Conservation (phyloP, 2,888 invertebrate genomes). For the Muscina levida region DNA sequence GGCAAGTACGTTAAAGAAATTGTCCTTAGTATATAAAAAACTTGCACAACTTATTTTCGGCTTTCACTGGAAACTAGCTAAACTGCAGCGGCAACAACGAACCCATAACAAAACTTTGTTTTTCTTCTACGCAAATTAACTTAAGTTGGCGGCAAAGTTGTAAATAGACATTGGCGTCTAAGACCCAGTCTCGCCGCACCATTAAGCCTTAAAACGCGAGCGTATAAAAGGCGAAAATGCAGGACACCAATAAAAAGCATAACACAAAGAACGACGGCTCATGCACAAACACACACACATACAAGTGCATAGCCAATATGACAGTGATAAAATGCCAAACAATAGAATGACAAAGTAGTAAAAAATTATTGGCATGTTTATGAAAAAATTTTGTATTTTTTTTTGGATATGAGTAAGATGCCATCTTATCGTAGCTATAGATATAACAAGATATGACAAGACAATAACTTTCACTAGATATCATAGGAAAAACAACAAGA, state of each 20-base stretch:
- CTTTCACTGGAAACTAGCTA: no score
- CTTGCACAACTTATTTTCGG: no score
- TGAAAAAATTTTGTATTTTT: slow-evolving; percentile 47
- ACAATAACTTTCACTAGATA: slow-evolving; percentile 58
- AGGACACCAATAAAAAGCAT: neutral
- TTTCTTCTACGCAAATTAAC: slow-evolving; percentile 54
- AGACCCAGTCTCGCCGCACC: slow-evolving; percentile 60
- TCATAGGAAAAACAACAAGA: slow-evolving; percentile 5
- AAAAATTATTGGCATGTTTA: slow-evolving; percentile 64
- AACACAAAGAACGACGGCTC: slow-evolving; percentile 15
- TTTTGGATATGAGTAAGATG: neutral
- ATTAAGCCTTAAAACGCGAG: slow-evolving; percentile 66
- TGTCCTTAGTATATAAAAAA: no score
- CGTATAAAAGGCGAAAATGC: slow-evolving; percentile 26
- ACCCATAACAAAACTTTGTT: no score
- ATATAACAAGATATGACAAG: slow-evolving; percentile 15
- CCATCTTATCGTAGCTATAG: neutral
- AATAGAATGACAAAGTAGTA: slow-evolving; percentile 45
- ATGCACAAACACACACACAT: neutral
- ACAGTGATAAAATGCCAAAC: slow-evolving; percentile 55
- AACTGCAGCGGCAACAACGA: no score
- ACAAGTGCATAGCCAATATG: slow-evolving; percentile 31
- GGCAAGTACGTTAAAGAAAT: no score
- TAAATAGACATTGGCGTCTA: slow-evolving; percentile 50
- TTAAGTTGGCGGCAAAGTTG: slow-evolving; percentile 64